phyloP scores from a whole-genome alignment of 2,797 vertebrate species.

The Philypnodon macrostomus region DNA sequence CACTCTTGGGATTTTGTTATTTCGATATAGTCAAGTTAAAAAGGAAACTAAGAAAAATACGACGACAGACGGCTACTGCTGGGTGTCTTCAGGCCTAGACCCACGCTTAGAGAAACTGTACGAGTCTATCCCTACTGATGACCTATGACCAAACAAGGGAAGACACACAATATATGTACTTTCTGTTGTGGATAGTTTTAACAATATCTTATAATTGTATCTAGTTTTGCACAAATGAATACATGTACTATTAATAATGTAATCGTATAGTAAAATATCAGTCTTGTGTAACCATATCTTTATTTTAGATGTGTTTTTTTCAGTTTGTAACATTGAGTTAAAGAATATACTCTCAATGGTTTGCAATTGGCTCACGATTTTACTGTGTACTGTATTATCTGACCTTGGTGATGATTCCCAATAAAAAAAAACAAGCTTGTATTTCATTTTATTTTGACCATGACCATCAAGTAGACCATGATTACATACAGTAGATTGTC shows the following conservation, averaged over 20 bases:
- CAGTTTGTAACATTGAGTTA: neutral
- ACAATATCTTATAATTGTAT: neutral
- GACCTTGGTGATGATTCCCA: too few relatives aligned
- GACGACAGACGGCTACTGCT: constrained; percentile 75
- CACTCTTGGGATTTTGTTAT: constrained; percentile 54
- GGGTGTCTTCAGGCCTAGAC: constrained; percentile 76
- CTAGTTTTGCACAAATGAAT: constrained; percentile 4
- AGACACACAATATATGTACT: neutral
- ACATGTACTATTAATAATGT: neutral
- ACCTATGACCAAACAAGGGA: constrained; percentile 47
- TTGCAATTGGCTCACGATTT: too few relatives aligned
- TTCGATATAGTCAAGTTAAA: constrained; percentile 60
- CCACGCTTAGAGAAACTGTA: constrained; percentile 67
- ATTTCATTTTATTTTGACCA: too few relatives aligned
- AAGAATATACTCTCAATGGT: too few relatives aligned
- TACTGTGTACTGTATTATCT: too few relatives aligned
- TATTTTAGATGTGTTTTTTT: neutral
- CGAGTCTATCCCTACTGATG: constrained; percentile 63
- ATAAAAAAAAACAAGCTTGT: too few relatives aligned
- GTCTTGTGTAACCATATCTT: neutral
- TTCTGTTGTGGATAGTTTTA: neutral
- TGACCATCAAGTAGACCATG: too few relatives aligned
- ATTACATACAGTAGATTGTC: too few relatives aligned
- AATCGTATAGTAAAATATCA: neutral
- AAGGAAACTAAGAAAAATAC: constrained; percentile 64